Conservation (phyloP, 2,888 invertebrate species). For the Volucella inanis region DNA sequence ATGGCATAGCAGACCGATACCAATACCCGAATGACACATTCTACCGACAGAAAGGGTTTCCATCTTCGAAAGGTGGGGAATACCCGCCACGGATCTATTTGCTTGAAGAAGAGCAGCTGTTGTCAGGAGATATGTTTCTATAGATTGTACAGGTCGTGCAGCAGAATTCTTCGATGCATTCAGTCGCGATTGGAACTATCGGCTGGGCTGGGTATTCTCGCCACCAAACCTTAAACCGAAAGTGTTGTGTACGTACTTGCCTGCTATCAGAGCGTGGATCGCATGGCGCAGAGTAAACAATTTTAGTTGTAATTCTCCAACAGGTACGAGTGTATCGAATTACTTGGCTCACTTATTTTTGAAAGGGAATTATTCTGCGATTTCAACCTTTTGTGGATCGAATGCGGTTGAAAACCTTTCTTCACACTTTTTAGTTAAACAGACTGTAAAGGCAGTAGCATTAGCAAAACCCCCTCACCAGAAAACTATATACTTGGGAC, state of each 20-base stretch:
- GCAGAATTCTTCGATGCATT: constrained; percentile 44
- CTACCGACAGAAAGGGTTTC: constrained; percentile 29
- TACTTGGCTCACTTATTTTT: constrained; percentile 38
- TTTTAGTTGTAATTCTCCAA: constrained; percentile 15
- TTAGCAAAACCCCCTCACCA: constrained; percentile 24
- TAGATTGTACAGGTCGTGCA: constrained; percentile 44
- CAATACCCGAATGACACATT: constrained; percentile 25
- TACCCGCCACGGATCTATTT: constrained; percentile 51
- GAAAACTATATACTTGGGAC: constrained; percentile 32
- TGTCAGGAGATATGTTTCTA: constrained; percentile 44
- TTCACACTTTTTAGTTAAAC: constrained; percentile 23
- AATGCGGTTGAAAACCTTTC: background rate
- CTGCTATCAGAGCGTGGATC: constrained; percentile 37
- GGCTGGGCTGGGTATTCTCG: constrained; percentile 45
- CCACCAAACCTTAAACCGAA: constrained; percentile 43
- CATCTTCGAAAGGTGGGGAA: constrained; percentile 38
- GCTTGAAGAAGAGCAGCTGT: constrained; percentile 48
- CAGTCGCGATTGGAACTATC: constrained; percentile 20
- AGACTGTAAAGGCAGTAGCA: constrained; percentile 26
- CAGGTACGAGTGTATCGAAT: constrained; percentile 13
- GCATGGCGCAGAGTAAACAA: constrained; percentile 19
- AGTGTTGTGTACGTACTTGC: constrained; percentile 34
- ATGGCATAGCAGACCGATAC: constrained; percentile 34
- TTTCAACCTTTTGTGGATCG: constrained; percentile 31
- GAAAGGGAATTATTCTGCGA: constrained; percentile 24